These are phyloP conservation scores for Rhaphigaster nebulosa DNA, from an alignment of 2,888 invertebrate species.

Conservation along the genomic window DNA sequence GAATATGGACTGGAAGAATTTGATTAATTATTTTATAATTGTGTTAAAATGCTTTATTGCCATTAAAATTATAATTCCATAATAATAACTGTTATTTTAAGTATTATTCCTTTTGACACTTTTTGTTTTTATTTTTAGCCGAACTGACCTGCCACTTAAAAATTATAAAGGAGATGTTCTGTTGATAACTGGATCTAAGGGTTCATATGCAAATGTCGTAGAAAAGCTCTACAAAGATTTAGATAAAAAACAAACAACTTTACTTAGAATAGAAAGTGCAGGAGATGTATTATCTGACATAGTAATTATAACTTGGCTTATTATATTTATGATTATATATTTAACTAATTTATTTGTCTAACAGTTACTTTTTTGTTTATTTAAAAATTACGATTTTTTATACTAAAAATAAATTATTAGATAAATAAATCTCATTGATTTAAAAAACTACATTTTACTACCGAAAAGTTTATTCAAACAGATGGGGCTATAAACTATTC, in stretches of 20 bases:
- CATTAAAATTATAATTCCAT: background rate
- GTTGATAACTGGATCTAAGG: constrained; percentile 83
- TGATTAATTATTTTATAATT: background rate
- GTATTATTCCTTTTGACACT: background rate
- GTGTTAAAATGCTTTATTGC: background rate
- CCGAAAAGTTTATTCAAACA: too few relatives aligned
- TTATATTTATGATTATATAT: background rate
- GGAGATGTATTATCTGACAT: constrained; percentile 91
- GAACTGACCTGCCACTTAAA: constrained; percentile 79
- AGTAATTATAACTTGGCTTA: constrained; percentile 71
- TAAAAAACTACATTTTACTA: too few relatives aligned
- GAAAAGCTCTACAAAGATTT: constrained; percentile 83
- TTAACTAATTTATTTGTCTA: too few relatives aligned
- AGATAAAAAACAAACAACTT: constrained; percentile 85
- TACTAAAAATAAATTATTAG: background rate
- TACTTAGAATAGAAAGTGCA: constrained; percentile 86
- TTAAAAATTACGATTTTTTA: background rate
- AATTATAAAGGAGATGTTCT: constrained; percentile 84
- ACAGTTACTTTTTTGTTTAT: background rate
- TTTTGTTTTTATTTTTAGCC: constrained; percentile 70
- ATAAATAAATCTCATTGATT: too few relatives aligned
- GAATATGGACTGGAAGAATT: background rate
- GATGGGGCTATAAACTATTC: too few relatives aligned
- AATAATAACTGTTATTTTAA: background rate
- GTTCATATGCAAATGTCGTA: constrained; percentile 84